A percentile compares a stretch with the other conserved stretches of the same genome.
Evolutionary conservation across 2,888 invertebrate species (phyloP).

Genomic region (Coenonympha glycerion): DNA sequence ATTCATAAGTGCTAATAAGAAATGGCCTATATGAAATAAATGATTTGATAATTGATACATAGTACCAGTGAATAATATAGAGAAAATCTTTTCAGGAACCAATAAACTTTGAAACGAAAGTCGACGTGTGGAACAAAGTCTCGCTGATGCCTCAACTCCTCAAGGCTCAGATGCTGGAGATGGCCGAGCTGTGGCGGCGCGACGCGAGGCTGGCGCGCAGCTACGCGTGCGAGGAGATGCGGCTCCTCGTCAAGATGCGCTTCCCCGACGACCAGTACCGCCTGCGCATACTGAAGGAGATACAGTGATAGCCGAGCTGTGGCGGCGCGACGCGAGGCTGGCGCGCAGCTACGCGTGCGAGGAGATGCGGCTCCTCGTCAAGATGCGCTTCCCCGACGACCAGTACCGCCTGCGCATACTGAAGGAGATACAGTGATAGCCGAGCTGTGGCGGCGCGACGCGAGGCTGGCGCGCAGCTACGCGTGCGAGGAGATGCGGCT

Average conservation of each 20-base stretch:
- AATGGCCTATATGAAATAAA: too few species aligned
- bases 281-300: constrained; percentile 62
- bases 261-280: constrained; percentile 65
- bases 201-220: constrained; percentile 38
- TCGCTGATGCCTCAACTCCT: constrained; percentile 51
- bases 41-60: too few species aligned
- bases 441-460: constrained; percentile 39
- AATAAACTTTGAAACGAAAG: constrained; percentile 47
- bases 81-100: constrained; percentile 44
- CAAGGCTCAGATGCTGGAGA: constrained; percentile 58
- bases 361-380: constrained; percentile 62
- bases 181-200: constrained; percentile 52
- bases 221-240: constrained; percentile 62
- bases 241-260: constrained; percentile 63
- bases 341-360: constrained; percentile 54
- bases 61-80: background rate
- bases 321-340: constrained; percentile 44
- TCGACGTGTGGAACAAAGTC: constrained; percentile 58
- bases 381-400: constrained; percentile 65
- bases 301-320: constrained; percentile 45
- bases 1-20: too few species aligned
- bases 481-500: constrained; percentile 64
- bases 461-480: constrained; percentile 42
- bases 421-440: constrained; percentile 62
- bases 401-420: constrained; percentile 60